A percentile compares a stretch with the other conserved stretches of the same genome.
Evolutionary conservation across 2,888 invertebrate genomes (phyloP).

Genomic region (Drosophila anceps): DNA sequence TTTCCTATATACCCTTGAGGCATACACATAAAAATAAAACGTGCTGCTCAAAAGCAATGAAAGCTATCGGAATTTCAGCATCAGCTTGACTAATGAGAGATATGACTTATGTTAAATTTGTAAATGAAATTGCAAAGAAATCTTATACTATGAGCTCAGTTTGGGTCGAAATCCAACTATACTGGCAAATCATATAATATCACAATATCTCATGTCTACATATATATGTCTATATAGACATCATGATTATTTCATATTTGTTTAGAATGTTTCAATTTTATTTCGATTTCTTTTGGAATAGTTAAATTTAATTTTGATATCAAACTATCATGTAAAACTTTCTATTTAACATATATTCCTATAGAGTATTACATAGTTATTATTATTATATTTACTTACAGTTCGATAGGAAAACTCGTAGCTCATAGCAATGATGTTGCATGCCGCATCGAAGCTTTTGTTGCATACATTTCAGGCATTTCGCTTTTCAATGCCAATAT

Average conservation of each 20-base stretch:
- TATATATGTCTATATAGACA: too few relatives aligned
- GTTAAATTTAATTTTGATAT: too few relatives aligned
- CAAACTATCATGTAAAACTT: too few relatives aligned
- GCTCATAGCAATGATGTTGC: background rate
- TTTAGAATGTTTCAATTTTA: background rate
- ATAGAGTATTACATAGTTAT: background rate
- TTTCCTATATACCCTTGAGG: constrained; percentile 11
- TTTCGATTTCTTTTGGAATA: background rate
- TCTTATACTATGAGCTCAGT: background rate
- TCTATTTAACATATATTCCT: background rate
- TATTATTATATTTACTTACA: background rate
- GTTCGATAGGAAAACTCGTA: background rate
- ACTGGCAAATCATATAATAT: too few relatives aligned
- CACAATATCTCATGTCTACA: too few relatives aligned
- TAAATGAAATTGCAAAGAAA: background rate
- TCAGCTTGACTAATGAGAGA: background rate
- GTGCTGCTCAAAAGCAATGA: background rate
- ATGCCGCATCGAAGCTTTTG: constrained; percentile 40
- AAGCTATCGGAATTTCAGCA: constrained; percentile 6
- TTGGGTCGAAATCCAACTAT: background rate
- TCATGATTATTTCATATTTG: too few relatives aligned
- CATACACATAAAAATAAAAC: constrained; percentile 23
- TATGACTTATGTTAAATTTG: background rate
- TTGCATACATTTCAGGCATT: constrained; percentile 3
- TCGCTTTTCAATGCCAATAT: constrained; percentile 35